Evolutionary conservation across 2,113 vertebrate species (phyloP), one percentile per base, ranked within the genome.

Genomic region (Piaya cayana): DNA sequence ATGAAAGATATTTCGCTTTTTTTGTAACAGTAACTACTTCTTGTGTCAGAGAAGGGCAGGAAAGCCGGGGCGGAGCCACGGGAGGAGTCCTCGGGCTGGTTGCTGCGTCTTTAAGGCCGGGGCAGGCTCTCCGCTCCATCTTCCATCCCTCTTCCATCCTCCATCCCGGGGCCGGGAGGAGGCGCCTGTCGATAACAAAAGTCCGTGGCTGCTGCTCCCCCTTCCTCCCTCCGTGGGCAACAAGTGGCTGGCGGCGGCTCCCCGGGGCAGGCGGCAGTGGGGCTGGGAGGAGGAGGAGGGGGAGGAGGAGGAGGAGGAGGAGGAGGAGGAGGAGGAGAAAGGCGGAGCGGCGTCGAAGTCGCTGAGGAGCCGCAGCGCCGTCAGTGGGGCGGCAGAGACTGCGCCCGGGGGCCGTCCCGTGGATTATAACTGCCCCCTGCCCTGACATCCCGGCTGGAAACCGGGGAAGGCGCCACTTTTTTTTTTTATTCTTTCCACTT

Each of bases 111-210:
- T 93, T 96, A 94, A 94, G 75, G 78, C 70, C 17, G 82, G 60
- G 69, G 62, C 92, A 17, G 37, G 60, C n/a, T 25, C 14, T 12
- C 4, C 14, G n/a, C 62, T 74, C 58, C 67, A 9, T 29, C 55
- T 45, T 37, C 78, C 34, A 3, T 52, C 9, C 16, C 8, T 30
- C 27, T 53, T 32, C 15, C 50, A 78, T 89, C 27, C 60, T 32
- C 15, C 50, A 78, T 89, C 42, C 85, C 96, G 95, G 95, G 87
- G 97, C 97, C 90, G 96, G 93, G 97, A 98, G 98, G 98, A 97
- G 97, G 98, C 97, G 97, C 97, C 95, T 97, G 97, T 91, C 53
- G 94, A 97, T 91, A 97, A 98, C 97, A 97, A 97, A 98, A 98
- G 95, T 97, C 87, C n/a, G 82, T 18, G 47, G 55, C 72, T 64